Evolutionary conservation across 2,113 vertebrate genomes (phyloP).

Genomic region (Oryzias celebensis): DNA sequence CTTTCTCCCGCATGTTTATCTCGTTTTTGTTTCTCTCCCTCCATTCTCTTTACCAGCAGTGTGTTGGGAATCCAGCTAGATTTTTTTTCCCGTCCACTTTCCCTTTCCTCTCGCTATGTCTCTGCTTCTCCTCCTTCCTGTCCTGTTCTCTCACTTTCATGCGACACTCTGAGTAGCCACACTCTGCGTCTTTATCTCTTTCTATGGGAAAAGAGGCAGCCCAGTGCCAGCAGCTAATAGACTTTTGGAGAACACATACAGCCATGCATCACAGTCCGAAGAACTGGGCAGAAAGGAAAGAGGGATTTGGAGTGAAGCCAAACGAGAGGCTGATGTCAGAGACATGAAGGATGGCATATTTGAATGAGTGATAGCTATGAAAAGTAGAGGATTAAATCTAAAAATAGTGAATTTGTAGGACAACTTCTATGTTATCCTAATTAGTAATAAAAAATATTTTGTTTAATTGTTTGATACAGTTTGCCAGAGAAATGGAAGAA

Average conservation of each 20-base stretch:
- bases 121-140: too few species aligned
- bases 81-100: constrained; percentile 31
- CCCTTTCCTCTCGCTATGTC: constrained; percentile 3
- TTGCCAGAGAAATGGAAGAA: too few species aligned
- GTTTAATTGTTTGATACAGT: too few species aligned
- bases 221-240: constrained; percentile 75
- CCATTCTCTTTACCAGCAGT: constrained; percentile 3
- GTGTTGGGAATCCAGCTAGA: constrained; percentile 21
- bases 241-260: constrained; percentile 76
- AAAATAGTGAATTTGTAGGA: neutral
- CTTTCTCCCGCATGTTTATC: neutral
- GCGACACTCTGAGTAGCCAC: constrained; percentile 42
- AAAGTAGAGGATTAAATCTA: constrained; percentile 8
- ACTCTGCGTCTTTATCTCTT: constrained; percentile 72
- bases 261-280: constrained; percentile 60
- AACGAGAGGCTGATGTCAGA: constrained; percentile 20
- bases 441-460: too few species aligned
- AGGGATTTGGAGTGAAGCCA: constrained; percentile 37
- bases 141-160: constrained; percentile 53
- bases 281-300: constrained; percentile 33
- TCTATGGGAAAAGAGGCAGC: constrained; percentile 64
- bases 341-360: constrained; percentile 25
- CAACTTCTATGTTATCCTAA: too few species aligned
- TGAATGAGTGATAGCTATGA: constrained; percentile 11
- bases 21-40: constrained; percentile 13